Evolutionary conservation across 2,888 invertebrate species (phyloP).

Genomic region (Chouioia cunea): DNA sequence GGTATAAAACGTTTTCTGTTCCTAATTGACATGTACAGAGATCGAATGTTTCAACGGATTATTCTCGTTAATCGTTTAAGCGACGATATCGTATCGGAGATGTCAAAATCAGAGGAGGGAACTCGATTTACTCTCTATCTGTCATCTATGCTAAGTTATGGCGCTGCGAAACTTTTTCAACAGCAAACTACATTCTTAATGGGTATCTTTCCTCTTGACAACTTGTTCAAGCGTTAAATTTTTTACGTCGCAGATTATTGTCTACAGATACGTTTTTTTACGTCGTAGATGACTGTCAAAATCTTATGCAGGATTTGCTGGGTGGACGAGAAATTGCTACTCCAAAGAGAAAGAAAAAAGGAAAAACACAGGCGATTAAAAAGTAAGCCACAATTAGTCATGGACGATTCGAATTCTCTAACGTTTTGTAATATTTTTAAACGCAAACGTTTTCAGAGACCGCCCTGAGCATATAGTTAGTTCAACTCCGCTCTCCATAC

Average conservation of each 20-base stretch:
- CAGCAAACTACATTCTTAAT: neutral
- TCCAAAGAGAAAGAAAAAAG: too few relatives aligned
- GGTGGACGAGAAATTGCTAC: too few relatives aligned
- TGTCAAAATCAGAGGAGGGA: neutral
- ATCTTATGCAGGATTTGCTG: neutral
- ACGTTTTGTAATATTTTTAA: too few relatives aligned
- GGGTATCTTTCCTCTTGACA: conserved; percentile 9
- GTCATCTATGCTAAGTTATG: conserved; percentile 24
- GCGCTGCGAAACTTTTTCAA: conserved; percentile 6
- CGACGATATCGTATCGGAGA: conserved; percentile 7
- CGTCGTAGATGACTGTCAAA: neutral
- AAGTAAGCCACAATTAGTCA: too few relatives aligned
- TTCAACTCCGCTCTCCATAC: neutral
- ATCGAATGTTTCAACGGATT: neutral
- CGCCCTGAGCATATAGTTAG: neutral
- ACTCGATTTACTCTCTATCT: conserved; percentile 6
- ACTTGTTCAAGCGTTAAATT: neutral
- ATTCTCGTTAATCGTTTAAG: conserved; percentile 12
- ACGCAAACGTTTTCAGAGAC: neutral
- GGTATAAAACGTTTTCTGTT: conserved; percentile 3
- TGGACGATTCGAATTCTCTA: too few relatives aligned
- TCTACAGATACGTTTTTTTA: neutral
- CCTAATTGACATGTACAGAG: neutral
- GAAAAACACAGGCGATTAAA: too few relatives aligned
- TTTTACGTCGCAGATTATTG: neutral